Evolutionary conservation across 2,113 vertebrate species (phyloP).

Genomic region (Microcebus jonahi): DNA sequence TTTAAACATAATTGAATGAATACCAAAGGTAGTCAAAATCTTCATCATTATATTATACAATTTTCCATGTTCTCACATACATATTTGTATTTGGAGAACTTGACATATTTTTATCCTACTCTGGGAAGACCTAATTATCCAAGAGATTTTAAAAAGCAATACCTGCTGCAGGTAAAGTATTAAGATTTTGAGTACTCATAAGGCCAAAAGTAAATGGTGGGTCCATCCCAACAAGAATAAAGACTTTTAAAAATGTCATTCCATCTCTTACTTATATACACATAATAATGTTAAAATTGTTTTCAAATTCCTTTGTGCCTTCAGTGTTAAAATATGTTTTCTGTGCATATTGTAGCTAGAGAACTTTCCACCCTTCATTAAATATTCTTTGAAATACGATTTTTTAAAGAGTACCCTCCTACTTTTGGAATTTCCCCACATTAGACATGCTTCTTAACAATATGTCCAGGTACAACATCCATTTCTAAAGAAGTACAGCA

Average conservation of each 20-base stretch:
- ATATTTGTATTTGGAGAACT: not conserved
- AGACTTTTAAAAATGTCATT: not conserved
- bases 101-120: slow-evolving; percentile 12
- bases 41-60: not conserved
- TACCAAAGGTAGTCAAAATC: not conserved
- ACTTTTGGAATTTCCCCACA: not conserved
- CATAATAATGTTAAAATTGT: not conserved
- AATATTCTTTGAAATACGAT: not conserved
- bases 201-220: not conserved
- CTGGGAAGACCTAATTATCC: not conserved
- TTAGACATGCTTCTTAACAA: not conserved
- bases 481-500: not conserved
- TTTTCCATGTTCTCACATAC: not conserved
- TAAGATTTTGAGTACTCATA: slow-evolving; percentile 14
- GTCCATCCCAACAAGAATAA: not conserved
- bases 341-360: not conserved
- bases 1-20: slow-evolving; percentile 31
- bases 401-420: not conserved
- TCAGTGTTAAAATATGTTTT: not conserved
- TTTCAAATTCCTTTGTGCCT: not conserved
- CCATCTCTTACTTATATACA: not conserved
- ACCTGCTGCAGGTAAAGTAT: not conserved
- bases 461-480: not conserved
- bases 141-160: slow-evolving; percentile 37
- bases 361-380: not conserved